These are phyloP conservation scores for Nipponacmea schrenckii DNA, from an alignment of 2,888 invertebrate species.

Conservation along the genomic window DNA sequence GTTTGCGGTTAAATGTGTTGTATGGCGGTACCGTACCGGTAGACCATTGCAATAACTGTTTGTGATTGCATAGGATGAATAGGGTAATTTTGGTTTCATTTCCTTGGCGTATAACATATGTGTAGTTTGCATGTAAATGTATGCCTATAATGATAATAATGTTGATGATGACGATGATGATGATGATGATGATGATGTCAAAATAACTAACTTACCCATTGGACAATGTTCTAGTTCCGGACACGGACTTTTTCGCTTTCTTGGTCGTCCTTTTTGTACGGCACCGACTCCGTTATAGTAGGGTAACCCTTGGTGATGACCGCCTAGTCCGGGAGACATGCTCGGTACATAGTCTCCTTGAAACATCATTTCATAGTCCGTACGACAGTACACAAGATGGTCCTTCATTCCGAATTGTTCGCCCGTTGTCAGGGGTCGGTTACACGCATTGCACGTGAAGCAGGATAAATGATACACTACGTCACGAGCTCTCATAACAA, in stretches of 20 bases:
- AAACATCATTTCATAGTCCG: slow-evolving; percentile 77
- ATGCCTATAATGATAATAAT: too few relatives aligned
- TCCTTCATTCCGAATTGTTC: slow-evolving; percentile 91
- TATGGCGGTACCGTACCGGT: too few relatives aligned
- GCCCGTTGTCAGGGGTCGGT: slow-evolving; percentile 83
- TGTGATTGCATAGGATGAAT: too few relatives aligned
- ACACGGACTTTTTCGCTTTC: slow-evolving; percentile 76
- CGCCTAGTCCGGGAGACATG: slow-evolving; percentile 36
- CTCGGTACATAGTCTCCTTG: slow-evolving; percentile 50
- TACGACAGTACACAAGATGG: slow-evolving; percentile 85
- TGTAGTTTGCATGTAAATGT: too few relatives aligned
- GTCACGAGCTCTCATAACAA: slow-evolving; percentile 90
- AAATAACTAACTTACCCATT: slow-evolving; percentile 46
- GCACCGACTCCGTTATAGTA: slow-evolving; percentile 76
- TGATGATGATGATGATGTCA: too few relatives aligned
- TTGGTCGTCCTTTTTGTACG: slow-evolving; percentile 85
- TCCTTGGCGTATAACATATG: too few relatives aligned
- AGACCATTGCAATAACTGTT: too few relatives aligned
- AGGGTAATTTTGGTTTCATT: too few relatives aligned
- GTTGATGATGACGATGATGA: too few relatives aligned
- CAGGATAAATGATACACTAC: slow-evolving; percentile 89
- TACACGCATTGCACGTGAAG: slow-evolving; percentile 88
- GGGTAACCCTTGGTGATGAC: slow-evolving; percentile 39
- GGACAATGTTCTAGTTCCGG: slow-evolving; percentile 48
- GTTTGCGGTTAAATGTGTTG: too few relatives aligned